A percentile compares a stretch with the other conserved stretches of the same genome.
These are phyloP conservation scores for Marisa cornuarietis DNA, from an alignment of 1,140 invertebrate genomes.

Conservation along the genomic window DNA sequence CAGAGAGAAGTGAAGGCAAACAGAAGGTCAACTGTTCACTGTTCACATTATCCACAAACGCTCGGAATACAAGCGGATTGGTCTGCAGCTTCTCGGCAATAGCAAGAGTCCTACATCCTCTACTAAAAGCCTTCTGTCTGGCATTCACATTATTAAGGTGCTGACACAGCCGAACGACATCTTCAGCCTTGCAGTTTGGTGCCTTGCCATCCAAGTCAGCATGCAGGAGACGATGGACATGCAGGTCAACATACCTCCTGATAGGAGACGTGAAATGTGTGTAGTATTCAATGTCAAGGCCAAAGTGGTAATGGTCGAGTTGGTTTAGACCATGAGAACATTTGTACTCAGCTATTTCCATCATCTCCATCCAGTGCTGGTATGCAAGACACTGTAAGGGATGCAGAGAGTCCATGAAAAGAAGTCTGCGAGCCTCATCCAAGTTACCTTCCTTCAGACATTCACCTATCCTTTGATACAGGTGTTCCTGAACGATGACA, in stretches of 20 bases:
- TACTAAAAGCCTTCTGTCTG: slow-evolving; percentile 37
- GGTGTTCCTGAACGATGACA: slow-evolving; percentile 23
- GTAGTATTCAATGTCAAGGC: slow-evolving; percentile 43
- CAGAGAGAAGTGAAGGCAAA: slow-evolving; percentile 29
- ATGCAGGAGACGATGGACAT: slow-evolving; percentile 54
- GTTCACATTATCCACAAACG: slow-evolving; percentile 29
- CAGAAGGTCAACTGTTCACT: slow-evolving; percentile 29
- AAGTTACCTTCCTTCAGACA: slow-evolving; percentile 74
- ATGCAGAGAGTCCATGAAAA: slow-evolving; percentile 95
- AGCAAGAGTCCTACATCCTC: slow-evolving; percentile 27
- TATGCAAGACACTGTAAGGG: slow-evolving; percentile 85
- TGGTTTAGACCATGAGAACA: slow-evolving; percentile 23
- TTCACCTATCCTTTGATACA: slow-evolving; percentile 25
- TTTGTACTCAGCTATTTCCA: slow-evolving; percentile 74
- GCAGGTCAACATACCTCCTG: slow-evolving; percentile 63
- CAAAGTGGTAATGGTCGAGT: slow-evolving; percentile 34
- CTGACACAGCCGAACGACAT: slow-evolving; percentile 38
- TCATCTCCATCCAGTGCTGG: slow-evolving; percentile 59
- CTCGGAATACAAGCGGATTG: slow-evolving; percentile 27
- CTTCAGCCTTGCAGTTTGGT: slow-evolving; percentile 32
- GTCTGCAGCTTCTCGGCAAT: slow-evolving; percentile 25
- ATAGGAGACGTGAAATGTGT: slow-evolving; percentile 67
- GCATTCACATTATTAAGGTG: slow-evolving; percentile 34
- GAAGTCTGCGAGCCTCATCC: slow-evolving; percentile 81
- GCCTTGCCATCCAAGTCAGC: slow-evolving; percentile 33